Conservation (phyloP, 2,888 invertebrate genomes). For the Synanthedon andrenaeformis region DNA sequence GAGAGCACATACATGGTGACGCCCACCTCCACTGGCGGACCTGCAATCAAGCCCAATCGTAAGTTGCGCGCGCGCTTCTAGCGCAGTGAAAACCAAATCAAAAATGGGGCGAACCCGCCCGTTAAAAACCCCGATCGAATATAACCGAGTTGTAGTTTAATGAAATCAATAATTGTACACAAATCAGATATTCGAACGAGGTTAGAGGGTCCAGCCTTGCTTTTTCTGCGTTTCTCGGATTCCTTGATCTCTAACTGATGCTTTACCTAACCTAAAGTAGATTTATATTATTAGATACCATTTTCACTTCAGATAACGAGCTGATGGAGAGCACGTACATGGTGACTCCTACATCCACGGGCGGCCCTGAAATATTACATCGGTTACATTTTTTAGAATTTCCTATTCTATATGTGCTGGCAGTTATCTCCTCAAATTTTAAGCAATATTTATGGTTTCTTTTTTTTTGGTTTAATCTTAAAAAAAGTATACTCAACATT, state of each 20-base stretch:
- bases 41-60: conserved; percentile 78
- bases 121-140: conserved; percentile 17
- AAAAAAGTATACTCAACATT: background rate
- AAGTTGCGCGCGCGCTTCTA: conserved; percentile 42
- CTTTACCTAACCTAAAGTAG: background rate
- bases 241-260: background rate
- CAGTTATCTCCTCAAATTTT: conserved; percentile 39
- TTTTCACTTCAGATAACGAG: conserved; percentile 88
- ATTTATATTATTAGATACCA: conserved; percentile 55
- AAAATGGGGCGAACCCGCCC: conserved; percentile 44
- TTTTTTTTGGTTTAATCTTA: background rate
- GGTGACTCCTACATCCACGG: conserved; percentile 86
- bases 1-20: conserved; percentile 98
- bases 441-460: conserved; percentile 11
- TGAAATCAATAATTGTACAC: background rate
- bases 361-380: conserved; percentile 76
- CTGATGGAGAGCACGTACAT: conserved; percentile 89
- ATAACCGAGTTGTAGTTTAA: background rate
- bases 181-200: background rate
- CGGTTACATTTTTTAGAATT: conserved; percentile 24
- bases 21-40: conserved; percentile 97
- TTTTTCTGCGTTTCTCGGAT: background rate
- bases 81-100: conserved; percentile 61
- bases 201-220: background rate
- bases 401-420: conserved; percentile 25